Percentiles rank a stretch among this genome's conserved stretches.
phyloP scores from a whole-genome alignment of 1,140 invertebrate species.

The Bombus fervidus region DNA sequence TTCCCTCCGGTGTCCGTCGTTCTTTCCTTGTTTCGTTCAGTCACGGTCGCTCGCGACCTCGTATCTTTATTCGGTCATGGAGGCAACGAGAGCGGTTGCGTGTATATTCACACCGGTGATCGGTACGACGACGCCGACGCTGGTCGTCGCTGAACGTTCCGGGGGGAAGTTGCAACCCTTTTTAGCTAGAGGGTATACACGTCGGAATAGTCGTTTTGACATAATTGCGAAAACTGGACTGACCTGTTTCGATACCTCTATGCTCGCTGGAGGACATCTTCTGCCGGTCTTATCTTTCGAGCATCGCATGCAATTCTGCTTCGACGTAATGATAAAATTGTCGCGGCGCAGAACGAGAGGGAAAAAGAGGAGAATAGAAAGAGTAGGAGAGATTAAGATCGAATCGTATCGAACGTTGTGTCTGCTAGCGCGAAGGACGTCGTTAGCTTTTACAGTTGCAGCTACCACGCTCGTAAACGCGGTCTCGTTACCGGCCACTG shows the following conservation, averaged over 20 bases:
- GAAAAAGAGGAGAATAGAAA: too few relatives aligned
- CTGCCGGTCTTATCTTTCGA: conserved; percentile 38
- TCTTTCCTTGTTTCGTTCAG: conserved; percentile 29
- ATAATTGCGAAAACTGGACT: conserved; percentile 54
- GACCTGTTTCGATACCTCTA: conserved; percentile 53
- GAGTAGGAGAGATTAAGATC: conserved; percentile 22
- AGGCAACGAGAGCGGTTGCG: conserved; percentile 46
- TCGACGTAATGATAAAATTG: conserved; percentile 44
- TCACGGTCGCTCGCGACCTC: conserved; percentile 52
- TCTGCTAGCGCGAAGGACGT: conserved; percentile 5
- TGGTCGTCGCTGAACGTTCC: background rate
- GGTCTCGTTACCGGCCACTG: background rate
- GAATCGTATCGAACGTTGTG: conserved; percentile 19
- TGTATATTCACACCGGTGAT: background rate
- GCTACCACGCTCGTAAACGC: conserved; percentile 5
- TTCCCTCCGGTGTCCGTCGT: background rate
- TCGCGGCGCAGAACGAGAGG: background rate
- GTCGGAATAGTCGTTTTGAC: conserved; percentile 46
- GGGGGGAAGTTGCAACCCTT: conserved; percentile 43
- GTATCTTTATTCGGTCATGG: conserved; percentile 70
- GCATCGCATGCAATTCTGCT: conserved; percentile 32
- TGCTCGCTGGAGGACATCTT: conserved; percentile 45
- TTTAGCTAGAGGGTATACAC: conserved; percentile 45
- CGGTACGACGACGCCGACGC: conserved; percentile 1
- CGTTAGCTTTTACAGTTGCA: conserved; percentile 24